A percentile compares a stretch with the other conserved stretches of the same genome.
phyloP scores from a whole-genome alignment of 2,113 vertebrate species.

The Spilogale gracilis region DNA sequence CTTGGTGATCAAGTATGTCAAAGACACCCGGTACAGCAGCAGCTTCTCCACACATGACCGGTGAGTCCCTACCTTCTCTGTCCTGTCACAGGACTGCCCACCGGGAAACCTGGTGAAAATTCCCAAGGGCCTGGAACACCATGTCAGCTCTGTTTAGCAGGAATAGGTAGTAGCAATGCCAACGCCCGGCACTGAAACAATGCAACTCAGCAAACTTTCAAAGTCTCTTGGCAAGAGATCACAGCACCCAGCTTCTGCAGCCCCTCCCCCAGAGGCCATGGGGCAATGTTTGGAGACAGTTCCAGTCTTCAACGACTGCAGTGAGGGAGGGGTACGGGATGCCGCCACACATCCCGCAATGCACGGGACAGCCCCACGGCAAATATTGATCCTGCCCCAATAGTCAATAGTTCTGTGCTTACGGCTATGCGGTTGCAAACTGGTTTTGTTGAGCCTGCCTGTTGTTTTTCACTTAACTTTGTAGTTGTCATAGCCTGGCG shows the following conservation, averaged over 20 bases:
- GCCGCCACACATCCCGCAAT: accelerated
- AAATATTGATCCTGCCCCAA: neutral
- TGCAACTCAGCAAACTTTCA: neutral
- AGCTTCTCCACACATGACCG: slow-evolving; percentile 95
- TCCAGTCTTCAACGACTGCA: neutral
- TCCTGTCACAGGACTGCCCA: neutral
- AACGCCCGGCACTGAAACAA: accelerated
- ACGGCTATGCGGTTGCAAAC: no score
- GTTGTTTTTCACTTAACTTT: neutral
- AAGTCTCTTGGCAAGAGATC: neutral
- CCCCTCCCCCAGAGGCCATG: neutral
- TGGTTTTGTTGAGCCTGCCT: neutral
- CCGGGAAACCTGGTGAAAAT: neutral
- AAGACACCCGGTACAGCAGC: slow-evolving; percentile 92
- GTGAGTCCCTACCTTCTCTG: slow-evolving; percentile 84
- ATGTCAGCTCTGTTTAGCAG: neutral
- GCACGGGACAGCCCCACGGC: neutral
- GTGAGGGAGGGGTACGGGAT: neutral
- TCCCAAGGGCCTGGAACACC: neutral
- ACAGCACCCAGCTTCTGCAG: neutral
- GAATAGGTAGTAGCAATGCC: no score
- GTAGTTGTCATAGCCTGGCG: neutral
- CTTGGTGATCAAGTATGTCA: slow-evolving; percentile 95
- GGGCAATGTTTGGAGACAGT: neutral
- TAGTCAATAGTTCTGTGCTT: neutral